Percentiles rank a stretch among this genome's conserved stretches.
These are phyloP conservation scores for Anabacerthia variegaticeps DNA, from an alignment of 2,797 vertebrate genomes.

Conservation along the genomic window DNA sequence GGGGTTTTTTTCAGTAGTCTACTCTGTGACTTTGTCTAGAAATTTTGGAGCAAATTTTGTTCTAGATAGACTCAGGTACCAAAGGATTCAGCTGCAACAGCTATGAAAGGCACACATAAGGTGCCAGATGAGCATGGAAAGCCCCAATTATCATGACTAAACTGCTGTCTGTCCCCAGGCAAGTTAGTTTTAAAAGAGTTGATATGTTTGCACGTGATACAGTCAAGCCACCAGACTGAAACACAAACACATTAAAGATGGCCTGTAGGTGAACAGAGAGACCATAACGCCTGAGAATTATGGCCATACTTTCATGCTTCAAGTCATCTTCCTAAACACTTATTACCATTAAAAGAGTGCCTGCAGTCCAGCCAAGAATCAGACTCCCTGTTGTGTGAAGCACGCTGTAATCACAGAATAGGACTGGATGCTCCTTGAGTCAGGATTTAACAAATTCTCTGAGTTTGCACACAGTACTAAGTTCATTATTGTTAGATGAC, in stretches of 20 bases:
- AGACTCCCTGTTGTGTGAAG: background rate
- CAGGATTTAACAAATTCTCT: background rate
- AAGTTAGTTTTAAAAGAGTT: background rate
- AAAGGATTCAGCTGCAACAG: background rate
- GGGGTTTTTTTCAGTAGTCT: background rate
- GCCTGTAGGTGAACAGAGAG: background rate
- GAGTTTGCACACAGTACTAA: background rate
- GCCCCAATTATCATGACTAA: background rate
- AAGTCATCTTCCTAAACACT: background rate
- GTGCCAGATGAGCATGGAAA: background rate
- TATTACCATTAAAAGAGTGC: background rate
- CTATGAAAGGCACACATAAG: background rate
- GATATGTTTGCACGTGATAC: background rate
- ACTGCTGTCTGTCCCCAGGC: background rate
- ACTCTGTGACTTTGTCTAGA: background rate
- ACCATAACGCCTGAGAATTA: background rate
- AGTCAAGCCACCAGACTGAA: background rate
- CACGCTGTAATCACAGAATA: background rate
- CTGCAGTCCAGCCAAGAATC: background rate
- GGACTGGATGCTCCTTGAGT: background rate
- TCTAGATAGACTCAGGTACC: background rate
- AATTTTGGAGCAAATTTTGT: background rate
- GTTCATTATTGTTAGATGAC: background rate
- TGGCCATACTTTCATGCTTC: background rate
- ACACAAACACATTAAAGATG: background rate